A percentile compares a stretch with the other conserved stretches of the same genome.
Evolutionary conservation across 2,888 invertebrate genomes (phyloP).

Genomic region (Automeris io): DNA sequence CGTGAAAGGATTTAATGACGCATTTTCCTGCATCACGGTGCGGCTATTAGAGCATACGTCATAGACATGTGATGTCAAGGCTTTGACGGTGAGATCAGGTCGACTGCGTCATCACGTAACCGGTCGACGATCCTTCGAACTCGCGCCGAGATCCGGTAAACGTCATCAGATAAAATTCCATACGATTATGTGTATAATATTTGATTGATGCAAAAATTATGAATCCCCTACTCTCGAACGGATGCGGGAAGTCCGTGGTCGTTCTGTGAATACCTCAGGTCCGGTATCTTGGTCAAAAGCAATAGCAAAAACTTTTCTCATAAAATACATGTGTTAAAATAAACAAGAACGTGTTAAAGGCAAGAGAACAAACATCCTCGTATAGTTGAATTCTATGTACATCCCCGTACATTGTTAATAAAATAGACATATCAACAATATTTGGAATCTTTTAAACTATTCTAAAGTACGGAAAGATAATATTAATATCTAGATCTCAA

Average conservation of each 20-base stretch:
- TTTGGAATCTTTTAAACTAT: no score
- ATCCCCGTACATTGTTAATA: no score
- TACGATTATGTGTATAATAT: constrained; percentile 1
- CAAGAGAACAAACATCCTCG: no score
- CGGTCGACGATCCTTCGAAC: constrained; percentile 1
- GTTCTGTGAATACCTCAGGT: neutral
- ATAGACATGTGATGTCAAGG: neutral
- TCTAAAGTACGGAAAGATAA: no score
- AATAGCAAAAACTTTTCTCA: no score
- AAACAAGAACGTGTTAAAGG: no score
- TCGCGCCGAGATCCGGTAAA: constrained; percentile 8
- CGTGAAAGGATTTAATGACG: neutral
- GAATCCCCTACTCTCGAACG: constrained; percentile 2
- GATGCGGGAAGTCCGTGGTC: constrained; percentile 1
- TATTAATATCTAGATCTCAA: no score
- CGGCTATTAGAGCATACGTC: neutral
- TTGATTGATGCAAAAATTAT: neutral
- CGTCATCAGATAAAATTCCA: constrained; percentile 3
- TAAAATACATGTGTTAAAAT: no score
- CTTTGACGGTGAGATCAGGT: neutral
- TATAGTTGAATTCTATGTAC: no score
- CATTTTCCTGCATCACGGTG: neutral
- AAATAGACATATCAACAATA: no score
- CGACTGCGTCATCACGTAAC: neutral
- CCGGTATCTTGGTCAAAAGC: neutral